Evolutionary conservation across 2,888 invertebrate genomes (phyloP), one percentile per base, ranked within the genome.

Genomic region (Leucoptera coffeella): DNA sequence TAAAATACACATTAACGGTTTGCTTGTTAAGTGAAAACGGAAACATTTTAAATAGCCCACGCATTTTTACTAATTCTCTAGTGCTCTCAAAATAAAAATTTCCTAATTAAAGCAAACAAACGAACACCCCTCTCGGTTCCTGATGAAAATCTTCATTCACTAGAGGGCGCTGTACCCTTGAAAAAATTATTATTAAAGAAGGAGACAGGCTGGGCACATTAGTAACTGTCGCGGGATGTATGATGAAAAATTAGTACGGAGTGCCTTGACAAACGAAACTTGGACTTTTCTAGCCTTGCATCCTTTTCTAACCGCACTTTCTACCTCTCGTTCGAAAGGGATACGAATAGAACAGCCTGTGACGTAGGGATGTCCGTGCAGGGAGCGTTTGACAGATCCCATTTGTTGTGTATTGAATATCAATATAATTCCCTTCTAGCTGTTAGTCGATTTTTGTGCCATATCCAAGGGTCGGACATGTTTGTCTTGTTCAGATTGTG

Each of bases 381-480:
- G 65, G 64, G 65, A 65, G 69, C 67, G 69, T 69, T 61, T 69
- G 71, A 72, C 69, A 72, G 67, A 45, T 42, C 45, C 61, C 64
- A 72, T 72, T 69, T 67, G 56, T 69, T 67, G 69, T 69, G 61
- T 69, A 71, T 72, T 69, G 69, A 69, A 72, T 71, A 72, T 69
- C 69, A 69, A 71, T 71, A 69, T 67, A 67, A 69, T 69, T 65
- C 36, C n/a, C n/a, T n/a, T n/a, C n/a, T 65, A 57, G 59, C 60
- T 60, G 62, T 54, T 62, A 22, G 65, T 67, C 54, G 60, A 67
- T 67, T 64, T 61, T 65, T 64, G 64, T 54, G 50, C 47, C 57
- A 58, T 62, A 60, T n/a, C n/a, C n/a, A n/a, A n/a, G n/a, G n/a
- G n/a, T n/a, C n/a, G 52, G 47, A 47, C 45, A 52, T 61, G 59